Percentiles rank a stretch among this genome's conserved stretches.
phyloP scores from a whole-genome alignment of 2,113 vertebrate species.

The Channa argus region DNA sequence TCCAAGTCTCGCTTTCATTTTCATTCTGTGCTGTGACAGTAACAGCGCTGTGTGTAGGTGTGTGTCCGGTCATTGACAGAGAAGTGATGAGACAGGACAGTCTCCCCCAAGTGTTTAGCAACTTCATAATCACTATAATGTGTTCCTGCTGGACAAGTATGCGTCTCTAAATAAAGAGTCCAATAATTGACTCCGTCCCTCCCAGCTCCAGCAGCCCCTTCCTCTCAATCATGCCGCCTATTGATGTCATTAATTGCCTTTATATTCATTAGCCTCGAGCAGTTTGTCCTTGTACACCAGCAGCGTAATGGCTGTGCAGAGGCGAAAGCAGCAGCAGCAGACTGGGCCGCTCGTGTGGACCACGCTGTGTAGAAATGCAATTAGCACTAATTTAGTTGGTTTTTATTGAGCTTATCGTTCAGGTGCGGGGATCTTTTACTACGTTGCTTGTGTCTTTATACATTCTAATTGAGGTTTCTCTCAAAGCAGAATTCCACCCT shows the following conservation, averaged over 20 bases:
- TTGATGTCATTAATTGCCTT: constrained; percentile 69
- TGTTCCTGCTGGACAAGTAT: constrained; percentile 43
- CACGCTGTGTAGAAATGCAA: constrained; percentile 17
- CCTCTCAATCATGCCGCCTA: constrained; percentile 16
- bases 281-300: constrained; percentile 33
- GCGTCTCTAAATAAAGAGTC: constrained; percentile 45
- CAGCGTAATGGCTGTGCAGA: not conserved
- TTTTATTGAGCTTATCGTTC: too few relatives aligned
- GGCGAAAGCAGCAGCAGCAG: constrained; percentile 25
- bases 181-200: constrained; percentile 51
- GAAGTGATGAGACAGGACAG: constrained; percentile 37
- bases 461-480: not conserved
- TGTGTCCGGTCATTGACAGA: not conserved
- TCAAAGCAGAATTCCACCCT: not conserved
- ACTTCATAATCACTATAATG: constrained; percentile 58
- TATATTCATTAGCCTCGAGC: constrained; percentile 61
- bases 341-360: constrained; percentile 16
- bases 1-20: constrained; percentile 4
- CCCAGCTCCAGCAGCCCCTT: not conserved
- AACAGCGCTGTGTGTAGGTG: constrained; percentile 28
- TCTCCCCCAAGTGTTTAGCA: constrained; percentile 61
- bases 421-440: not conserved
- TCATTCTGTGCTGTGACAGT: constrained; percentile 14
- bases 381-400: constrained; percentile 3
- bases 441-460: not conserved